These are phyloP conservation scores for Odontamblyopus lacepedii DNA, from an alignment of 2,797 vertebrate genomes.

Conservation along the genomic window DNA sequence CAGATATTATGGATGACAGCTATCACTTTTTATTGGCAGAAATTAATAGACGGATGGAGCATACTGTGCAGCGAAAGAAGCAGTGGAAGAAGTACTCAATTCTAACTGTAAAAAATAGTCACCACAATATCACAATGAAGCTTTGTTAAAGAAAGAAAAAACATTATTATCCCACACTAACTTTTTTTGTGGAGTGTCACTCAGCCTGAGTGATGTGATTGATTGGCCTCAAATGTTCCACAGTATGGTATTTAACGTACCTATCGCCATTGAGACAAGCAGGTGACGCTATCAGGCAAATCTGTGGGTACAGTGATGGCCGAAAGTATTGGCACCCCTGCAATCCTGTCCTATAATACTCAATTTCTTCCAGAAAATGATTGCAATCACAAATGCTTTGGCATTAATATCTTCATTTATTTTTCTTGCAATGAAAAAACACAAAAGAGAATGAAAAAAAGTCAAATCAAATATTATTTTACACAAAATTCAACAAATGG, in stretches of 20 bases:
- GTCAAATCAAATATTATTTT: too few species aligned
- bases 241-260: neutral
- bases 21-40: conserved; percentile 74
- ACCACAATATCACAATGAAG: neutral
- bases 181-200: neutral
- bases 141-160: neutral
- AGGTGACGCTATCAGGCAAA: neutral
- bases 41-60: conserved; percentile 66
- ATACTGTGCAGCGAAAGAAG: conserved; percentile 46
- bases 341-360: too few species aligned
- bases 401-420: too few species aligned
- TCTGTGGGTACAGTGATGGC: too few species aligned
- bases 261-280: neutral
- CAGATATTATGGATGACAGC: conserved; percentile 72
- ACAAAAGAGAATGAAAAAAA: too few species aligned
- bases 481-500: too few species aligned
- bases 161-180: neutral
- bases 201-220: neutral
- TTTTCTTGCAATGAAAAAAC: too few species aligned
- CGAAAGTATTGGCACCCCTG: too few species aligned
- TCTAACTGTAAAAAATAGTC: neutral
- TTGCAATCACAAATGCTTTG: too few species aligned
- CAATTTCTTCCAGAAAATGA: too few species aligned
- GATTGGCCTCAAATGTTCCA: neutral
- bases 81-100: conserved; percentile 36